Evolutionary conservation across 2,113 vertebrate genomes (phyloP), one percentile per base, ranked within the genome.

Genomic region (Pandion haliaetus): DNA sequence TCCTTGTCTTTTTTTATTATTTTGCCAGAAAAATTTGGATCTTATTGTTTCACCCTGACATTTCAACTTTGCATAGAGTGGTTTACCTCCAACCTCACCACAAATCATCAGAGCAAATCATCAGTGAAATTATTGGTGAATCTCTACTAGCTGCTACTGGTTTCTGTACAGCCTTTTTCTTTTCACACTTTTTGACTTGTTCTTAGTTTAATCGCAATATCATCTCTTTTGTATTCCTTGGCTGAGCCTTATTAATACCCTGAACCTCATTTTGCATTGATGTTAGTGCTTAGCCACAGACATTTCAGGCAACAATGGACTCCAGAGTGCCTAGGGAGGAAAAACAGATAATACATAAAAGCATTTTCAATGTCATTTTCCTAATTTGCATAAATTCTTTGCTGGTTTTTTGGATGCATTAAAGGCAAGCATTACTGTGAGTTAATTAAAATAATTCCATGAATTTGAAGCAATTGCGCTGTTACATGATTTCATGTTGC

Each of bases 391-490:
- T 93, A 83, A 87, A 80, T 61, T 52, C 20, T 89, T 66, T 84
- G 47, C 52, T 83, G 8, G 0, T 81, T 93, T 92, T 92, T 86
- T 86, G 7, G 14, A 80, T 4, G 6, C 19, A 95, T 55, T 89
- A 87, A 85, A 92, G 42, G 12, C 58, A 90, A 93, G 58, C 9
- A 58, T 76, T 77, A 77, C 34, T 13, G 8, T 23, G 54, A 67
- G 16, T 82, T 93, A 89, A 95, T 94, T 95, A 96, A 91, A 93
- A 95, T 91, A 96, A 91, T 95, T 88, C 69, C 36, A 80, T 54
- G 62, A 40, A 91, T 84, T 94, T 89, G 49, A 94, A 94, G 80
- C 54, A 94, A 91, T 95, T 89, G 81, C 91, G 65, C 66, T 79
- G 16, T 70, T 95, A 80, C 23, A n/a, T 87, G 57, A 88, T 85